A percentile compares a stretch with the other conserved stretches of the same genome.
Evolutionary conservation across 2,113 vertebrate genomes (phyloP).

Genomic region (Vanacampus margaritifer): DNA sequence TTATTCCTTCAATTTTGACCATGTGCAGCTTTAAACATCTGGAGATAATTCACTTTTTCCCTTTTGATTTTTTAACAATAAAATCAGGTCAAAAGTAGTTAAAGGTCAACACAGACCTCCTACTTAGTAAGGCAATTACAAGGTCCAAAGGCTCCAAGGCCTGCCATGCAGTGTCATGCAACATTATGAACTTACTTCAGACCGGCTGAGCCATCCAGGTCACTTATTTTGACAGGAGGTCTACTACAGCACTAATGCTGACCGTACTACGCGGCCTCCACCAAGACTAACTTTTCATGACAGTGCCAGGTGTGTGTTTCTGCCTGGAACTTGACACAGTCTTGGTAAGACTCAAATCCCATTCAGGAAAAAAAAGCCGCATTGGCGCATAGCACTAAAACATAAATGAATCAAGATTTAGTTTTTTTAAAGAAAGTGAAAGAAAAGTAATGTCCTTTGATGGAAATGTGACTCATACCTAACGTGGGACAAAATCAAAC

Average conservation of each 20-base stretch:
- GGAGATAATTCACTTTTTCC: slow-evolving; percentile 16
- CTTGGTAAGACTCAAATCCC: not conserved
- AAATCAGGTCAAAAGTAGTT: slow-evolving; percentile 22
- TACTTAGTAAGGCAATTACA: slow-evolving; percentile 36
- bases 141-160: slow-evolving; percentile 16
- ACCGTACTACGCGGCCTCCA: slow-evolving; percentile 39
- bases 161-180: slow-evolving; percentile 18
- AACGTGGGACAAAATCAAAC: slow-evolving; percentile 57
- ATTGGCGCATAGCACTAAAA: not conserved
- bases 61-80: slow-evolving; percentile 28
- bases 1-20: not conserved
- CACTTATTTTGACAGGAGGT: slow-evolving; percentile 54
- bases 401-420: not conserved
- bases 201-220: slow-evolving; percentile 29
- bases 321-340: not conserved
- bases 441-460: not conserved
- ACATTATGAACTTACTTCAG: slow-evolving; percentile 41
- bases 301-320: slow-evolving; percentile 51
- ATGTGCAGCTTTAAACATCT: not conserved
- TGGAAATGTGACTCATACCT: slow-evolving; percentile 40
- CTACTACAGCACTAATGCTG: slow-evolving; percentile 48
- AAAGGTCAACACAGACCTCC: slow-evolving; percentile 32
- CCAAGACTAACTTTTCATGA: slow-evolving; percentile 58
- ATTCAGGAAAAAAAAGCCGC: not conserved
- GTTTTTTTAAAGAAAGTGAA: not conserved